Percentiles rank a stretch among this genome's conserved stretches.
phyloP scores from a whole-genome alignment of 2,797 vertebrate genomes.

The Anomalospiza imberbis region DNA sequence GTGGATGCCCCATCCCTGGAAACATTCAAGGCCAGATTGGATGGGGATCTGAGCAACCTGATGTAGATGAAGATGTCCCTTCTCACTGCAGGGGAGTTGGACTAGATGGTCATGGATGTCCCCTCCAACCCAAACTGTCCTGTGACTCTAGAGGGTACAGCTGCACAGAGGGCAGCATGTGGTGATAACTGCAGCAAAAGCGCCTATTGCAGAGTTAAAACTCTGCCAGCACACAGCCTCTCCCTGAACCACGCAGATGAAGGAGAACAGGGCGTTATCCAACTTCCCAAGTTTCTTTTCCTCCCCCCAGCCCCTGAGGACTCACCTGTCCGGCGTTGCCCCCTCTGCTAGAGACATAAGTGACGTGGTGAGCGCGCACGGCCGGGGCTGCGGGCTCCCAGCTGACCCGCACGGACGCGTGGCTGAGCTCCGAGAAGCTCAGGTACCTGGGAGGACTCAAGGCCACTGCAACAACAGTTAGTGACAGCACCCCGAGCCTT shows the following conservation, averaged over 20 bases:
- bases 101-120: not conserved
- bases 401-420: constrained; percentile 81
- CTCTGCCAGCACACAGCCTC: not conserved
- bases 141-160: not conserved
- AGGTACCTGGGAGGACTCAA: constrained; percentile 75
- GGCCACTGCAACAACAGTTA: constrained; percentile 69
- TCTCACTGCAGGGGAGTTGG: not conserved
- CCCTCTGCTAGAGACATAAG: constrained; percentile 84
- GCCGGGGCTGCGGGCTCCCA: constrained; percentile 77
- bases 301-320: not conserved
- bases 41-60: not conserved
- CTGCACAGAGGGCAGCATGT: rapidly evolving
- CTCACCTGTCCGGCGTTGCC: constrained; percentile 85
- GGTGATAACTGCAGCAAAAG: not conserved
- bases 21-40: not conserved
- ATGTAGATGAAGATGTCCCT: not conserved
- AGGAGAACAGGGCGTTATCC: not conserved
- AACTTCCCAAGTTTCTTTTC: rapidly evolving
- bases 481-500: not conserved
- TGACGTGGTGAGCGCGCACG: constrained; percentile 76
- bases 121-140: not conserved
- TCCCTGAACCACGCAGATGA: not conserved
- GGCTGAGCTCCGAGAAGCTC: constrained; percentile 84
- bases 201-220: not conserved
- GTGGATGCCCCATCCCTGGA: not conserved